Evolutionary conservation across 2,888 invertebrate genomes (phyloP), one percentile per base, ranked within the genome.

Genomic region (Pristionchus entomophagus): DNA sequence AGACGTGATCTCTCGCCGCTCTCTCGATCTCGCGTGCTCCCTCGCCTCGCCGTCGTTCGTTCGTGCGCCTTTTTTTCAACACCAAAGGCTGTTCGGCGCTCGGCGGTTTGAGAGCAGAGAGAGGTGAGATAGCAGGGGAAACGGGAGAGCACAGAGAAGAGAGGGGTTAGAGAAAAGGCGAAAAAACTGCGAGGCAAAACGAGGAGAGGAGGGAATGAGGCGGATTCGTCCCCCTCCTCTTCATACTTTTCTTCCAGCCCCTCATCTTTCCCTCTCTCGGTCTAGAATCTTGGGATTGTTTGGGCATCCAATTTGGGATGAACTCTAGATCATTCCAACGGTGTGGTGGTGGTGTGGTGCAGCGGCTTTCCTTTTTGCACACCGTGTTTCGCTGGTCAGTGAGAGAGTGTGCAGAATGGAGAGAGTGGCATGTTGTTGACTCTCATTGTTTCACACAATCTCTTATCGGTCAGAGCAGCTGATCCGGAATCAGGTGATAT

Each of bases 181-280:
- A 53, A 80, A 80, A 80, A 80, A 51, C 8, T 32, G 80, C 22
- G 45, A 35, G 51, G 51, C 78, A 51, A 78, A 78, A 49, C 73
- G 73, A 45, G 45, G 26, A 26, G 69, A 69, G 35, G 38, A 14
- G 41, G 41, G 73, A 41, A n/a, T n/a, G n/a, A 38, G 35, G 35
- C 10, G 19, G 62, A 32, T 35, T 65, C 65, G 8, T 62, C 65
- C 65, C n/a, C 32, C 32, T 35, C 73, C 38, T 45, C 45, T 65
- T 65, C 35, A 32, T 22, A 32, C 32, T 12, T 38, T 41, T 38
- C 69, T 73, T 73, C 10, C 14, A 35, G 35, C 35, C 35, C 5
- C 26, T 56, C 4, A n/a, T n/a, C n/a, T n/a, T n/a, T n/a, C n/a
- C n/a, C n/a, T n/a, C 29, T 29, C 59, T 51, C 51, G 51, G 51